Evolutionary conservation across 2,113 vertebrate species (phyloP).

Genomic region (Nothoprocta perdicaria): DNA sequence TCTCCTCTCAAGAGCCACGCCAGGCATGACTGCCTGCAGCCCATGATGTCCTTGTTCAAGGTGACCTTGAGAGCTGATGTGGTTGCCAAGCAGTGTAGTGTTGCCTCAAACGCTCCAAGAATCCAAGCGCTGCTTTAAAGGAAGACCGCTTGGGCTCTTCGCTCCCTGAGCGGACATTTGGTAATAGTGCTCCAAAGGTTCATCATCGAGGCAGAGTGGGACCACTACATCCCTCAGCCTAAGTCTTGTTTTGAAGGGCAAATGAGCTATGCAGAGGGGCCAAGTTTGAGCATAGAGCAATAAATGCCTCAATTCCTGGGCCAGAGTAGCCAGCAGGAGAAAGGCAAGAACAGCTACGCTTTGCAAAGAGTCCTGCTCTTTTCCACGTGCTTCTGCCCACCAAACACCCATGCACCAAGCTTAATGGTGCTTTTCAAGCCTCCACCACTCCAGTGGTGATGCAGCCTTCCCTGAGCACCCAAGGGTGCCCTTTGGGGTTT

Average conservation of each 20-base stretch:
- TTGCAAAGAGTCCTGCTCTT: neutral
- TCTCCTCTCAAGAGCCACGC: neutral
- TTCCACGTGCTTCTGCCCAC: neutral
- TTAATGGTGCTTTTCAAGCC: neutral
- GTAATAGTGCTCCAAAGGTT: too few species aligned
- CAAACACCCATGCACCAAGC: neutral
- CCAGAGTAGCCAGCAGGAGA: neutral
- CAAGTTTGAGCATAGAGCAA: neutral
- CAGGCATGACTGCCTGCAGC: neutral
- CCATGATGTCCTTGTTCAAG: neutral
- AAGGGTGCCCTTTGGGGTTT: neutral
- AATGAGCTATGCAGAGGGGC: neutral
- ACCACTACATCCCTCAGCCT: too few species aligned
- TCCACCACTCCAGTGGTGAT: neutral
- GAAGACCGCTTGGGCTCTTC: neutral
- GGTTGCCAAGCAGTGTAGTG: neutral
- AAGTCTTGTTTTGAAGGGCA: neutral
- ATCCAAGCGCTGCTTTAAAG: neutral
- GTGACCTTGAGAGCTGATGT: neutral
- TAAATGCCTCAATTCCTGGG: neutral
- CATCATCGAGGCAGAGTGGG: too few species aligned
- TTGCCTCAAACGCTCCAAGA: accelerated
- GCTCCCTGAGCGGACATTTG: neutral
- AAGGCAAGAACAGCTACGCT: neutral
- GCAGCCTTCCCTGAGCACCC: neutral